Conservation (phyloP, 2,797 vertebrate genomes). For the Halcyon badia region DNA sequence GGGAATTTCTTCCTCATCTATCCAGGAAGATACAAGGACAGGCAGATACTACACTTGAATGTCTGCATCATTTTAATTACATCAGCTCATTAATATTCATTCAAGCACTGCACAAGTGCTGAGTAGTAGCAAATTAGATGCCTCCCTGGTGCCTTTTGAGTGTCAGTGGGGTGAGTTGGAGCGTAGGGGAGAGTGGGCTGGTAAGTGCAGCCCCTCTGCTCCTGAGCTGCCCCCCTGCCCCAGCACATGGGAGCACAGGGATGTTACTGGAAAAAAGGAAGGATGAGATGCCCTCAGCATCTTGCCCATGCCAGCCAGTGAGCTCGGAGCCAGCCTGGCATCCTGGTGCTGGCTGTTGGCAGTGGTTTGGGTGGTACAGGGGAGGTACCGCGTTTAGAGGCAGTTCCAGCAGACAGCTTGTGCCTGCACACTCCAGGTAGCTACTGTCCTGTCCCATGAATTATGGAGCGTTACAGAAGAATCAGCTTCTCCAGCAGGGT, state of each 20-base stretch:
- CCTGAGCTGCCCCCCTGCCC: accelerated
- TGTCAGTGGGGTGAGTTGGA: slow-evolving; percentile 10
- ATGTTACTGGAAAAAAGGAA: not conserved
- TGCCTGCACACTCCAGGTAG: slow-evolving; percentile 44
- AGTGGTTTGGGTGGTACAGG: not conserved
- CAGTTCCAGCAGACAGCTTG: slow-evolving; percentile 43
- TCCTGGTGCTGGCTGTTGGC: not conserved
- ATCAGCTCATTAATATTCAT: slow-evolving; percentile 71
- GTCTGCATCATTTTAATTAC: slow-evolving; percentile 72
- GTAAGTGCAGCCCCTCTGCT: not conserved
- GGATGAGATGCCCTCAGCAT: not conserved
- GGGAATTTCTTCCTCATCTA: slow-evolving; percentile 72
- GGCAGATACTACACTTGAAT: slow-evolving; percentile 62
- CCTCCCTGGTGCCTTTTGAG: slow-evolving; percentile 32
- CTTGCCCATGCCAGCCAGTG: accelerated
- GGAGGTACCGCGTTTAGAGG: not conserved
- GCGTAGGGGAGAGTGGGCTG: not conserved
- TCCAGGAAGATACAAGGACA: slow-evolving; percentile 61
- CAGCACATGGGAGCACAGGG: accelerated
- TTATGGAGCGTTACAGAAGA: slow-evolving; percentile 70
- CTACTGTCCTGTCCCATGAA: slow-evolving; percentile 48
- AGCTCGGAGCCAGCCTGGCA: not conserved
- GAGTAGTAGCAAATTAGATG: slow-evolving; percentile 50
- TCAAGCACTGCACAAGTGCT: slow-evolving; percentile 30
- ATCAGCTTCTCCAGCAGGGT: slow-evolving; percentile 51